Base-by-base conservation (phyloP, 1,140 invertebrate species). In the Drosophila funebris region DNA sequence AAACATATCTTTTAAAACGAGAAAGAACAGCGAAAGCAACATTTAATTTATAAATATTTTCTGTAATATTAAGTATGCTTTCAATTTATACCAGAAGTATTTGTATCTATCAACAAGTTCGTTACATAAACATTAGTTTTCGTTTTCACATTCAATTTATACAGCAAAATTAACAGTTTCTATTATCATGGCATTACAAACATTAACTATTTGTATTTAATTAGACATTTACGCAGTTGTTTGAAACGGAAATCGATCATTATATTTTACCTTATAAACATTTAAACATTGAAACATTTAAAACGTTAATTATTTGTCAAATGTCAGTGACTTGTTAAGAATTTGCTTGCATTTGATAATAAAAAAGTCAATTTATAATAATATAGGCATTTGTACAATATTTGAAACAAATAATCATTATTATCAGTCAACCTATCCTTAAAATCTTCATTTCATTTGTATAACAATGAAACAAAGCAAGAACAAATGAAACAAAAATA, bases 201-300 rank as follows among this genome's bases (percentile, higher is more conserved):
- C 39, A 58, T 66, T 29, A 39, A 20, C 37, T 33, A 44, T 22
- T 44, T 44, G 18, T 22, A 6, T n/a, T 44, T 27, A 48, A 48
- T 48, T 48, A 48, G 27, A 48, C 44, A 29, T 48, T 29, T 14
- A 48, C n/a, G n/a, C n/a, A n/a, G n/a, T n/a, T n/a, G n/a, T n/a
- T n/a, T n/a, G n/a, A 48, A 18, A 61, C 71, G 76, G 76, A 79
- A 79, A 44, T 43, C 13, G 27, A 50, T 75, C 14, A 70, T 79
- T 74, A 56, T 57, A 24, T 53, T 72, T 24, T 7, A 64, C 52
- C 64, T 74, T 52, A 60, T 50, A 4, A 36, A 14, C 36, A 13
- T 24, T 54, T 22, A n/a, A n/a, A n/a, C n/a, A n/a, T n/a, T n/a
- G n/a, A n/a, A n/a, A n/a, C n/a, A n/a, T n/a, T 36, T 43, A 36